These are phyloP conservation scores for Corythornis cristatus DNA, from an alignment of 2,113 vertebrate species.

Conservation along the genomic window DNA sequence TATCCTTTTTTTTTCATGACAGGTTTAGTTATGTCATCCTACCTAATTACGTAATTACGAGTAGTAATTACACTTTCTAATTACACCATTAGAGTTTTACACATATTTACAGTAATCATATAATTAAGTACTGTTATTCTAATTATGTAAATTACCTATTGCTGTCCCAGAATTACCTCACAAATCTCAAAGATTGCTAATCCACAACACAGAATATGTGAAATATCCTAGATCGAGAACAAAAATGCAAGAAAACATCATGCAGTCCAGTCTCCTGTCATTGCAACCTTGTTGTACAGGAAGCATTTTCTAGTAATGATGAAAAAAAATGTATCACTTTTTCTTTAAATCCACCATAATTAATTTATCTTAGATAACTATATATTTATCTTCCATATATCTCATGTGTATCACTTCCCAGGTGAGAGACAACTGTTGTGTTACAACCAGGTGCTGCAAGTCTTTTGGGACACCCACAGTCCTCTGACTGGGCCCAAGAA, in stretches of 20 bases:
- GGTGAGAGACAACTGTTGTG: neutral
- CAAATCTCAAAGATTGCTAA: neutral
- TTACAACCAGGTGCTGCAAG: accelerated
- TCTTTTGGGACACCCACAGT: neutral
- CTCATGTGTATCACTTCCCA: neutral
- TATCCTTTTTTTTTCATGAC: neutral
- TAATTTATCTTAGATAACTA: neutral
- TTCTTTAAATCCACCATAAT: neutral
- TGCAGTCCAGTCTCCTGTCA: neutral
- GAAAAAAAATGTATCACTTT: accelerated
- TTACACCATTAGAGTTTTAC: constrained; percentile 39
- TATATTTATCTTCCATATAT: neutral
- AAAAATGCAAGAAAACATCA: neutral
- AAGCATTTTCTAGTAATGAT: neutral
- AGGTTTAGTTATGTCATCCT: constrained; percentile 24
- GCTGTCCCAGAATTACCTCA: constrained; percentile 38
- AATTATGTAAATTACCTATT: constrained; percentile 62
- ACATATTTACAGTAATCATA: constrained; percentile 62
- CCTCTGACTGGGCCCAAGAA: neutral
- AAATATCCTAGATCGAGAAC: neutral
- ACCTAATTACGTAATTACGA: constrained; percentile 58
- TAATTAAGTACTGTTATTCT: constrained; percentile 59
- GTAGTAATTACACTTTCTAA: constrained; percentile 53
- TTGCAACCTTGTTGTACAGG: neutral
- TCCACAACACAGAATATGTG: neutral